phyloP scores from a whole-genome alignment of 1,140 invertebrate species.

The Atta colombica region DNA sequence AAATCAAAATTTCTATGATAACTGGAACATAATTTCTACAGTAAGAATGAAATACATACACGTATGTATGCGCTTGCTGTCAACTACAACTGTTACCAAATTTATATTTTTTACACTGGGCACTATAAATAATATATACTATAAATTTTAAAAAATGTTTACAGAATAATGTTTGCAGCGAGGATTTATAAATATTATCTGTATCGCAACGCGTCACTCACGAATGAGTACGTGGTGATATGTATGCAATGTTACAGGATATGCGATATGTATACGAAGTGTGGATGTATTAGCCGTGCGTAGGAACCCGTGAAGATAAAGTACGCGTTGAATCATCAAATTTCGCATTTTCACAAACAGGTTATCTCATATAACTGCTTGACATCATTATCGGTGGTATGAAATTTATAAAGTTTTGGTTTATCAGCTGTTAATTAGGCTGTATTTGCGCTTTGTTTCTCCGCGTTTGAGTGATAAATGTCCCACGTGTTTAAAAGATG shows the following conservation, averaged over 20 bases:
- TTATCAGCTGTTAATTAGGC: constrained; percentile 5
- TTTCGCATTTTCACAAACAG: constrained; percentile 21
- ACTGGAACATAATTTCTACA: too few species aligned
- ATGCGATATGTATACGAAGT: constrained; percentile 18
- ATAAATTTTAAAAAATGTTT: constrained; percentile 30
- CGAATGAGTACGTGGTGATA: constrained; percentile 2
- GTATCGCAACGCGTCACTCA: constrained; percentile 6
- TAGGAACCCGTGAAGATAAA: not conserved
- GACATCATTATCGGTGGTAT: not conserved
- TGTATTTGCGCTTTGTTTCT: not conserved
- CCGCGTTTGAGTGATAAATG: not conserved
- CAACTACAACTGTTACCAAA: too few species aligned
- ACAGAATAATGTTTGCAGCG: not conserved
- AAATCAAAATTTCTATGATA: too few species aligned
- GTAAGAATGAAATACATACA: too few species aligned
- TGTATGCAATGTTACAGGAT: constrained; percentile 22
- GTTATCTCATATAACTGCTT: constrained; percentile 5
- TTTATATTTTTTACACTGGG: too few species aligned
- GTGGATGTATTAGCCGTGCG: not conserved
- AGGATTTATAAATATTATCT: not conserved
- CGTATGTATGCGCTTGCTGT: too few species aligned
- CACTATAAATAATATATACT: not conserved
- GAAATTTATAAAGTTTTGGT: not conserved
- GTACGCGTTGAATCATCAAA: constrained; percentile 8
- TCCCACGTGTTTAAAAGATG: not conserved